Evolutionary conservation across 2,888 invertebrate species (phyloP).

Genomic region (Tipula vernalis): DNA sequence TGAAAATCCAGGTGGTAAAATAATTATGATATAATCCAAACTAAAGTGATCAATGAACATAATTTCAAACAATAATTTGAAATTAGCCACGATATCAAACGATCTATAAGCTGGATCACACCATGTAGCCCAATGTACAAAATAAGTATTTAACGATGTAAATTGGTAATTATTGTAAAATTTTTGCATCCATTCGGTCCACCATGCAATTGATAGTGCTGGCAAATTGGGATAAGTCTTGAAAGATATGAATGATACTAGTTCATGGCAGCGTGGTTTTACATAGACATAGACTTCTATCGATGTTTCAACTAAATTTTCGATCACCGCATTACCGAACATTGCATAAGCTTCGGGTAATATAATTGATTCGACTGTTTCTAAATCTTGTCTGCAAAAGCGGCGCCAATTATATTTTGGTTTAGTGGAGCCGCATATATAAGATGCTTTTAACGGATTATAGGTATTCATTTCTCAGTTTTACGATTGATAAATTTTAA

Average conservation of each 20-base stretch:
- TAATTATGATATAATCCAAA: slow-evolving; percentile 14
- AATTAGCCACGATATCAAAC: not conserved
- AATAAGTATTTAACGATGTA: slow-evolving; percentile 38
- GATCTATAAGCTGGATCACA: not conserved
- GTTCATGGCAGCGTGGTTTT: not conserved
- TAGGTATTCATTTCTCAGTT: no score
- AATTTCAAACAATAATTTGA: not conserved
- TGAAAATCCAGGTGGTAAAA: slow-evolving; percentile 12
- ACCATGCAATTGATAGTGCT: slow-evolving; percentile 40
- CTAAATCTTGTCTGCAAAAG: not conserved
- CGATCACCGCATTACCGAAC: not conserved
- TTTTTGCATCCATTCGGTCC: slow-evolving; percentile 44
- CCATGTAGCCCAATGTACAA: slow-evolving; percentile 41
- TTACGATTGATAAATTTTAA: no score
- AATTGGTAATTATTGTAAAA: slow-evolving; percentile 30
- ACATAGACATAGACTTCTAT: not conserved
- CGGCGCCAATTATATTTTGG: not conserved
- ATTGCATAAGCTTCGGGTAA: not conserved
- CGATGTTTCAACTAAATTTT: not conserved
- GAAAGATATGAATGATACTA: slow-evolving; percentile 28
- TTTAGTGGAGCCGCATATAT: not conserved
- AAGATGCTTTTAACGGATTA: not conserved
- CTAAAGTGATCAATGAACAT: slow-evolving; percentile 8
- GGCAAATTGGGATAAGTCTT: slow-evolving; percentile 43
- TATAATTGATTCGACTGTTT: not conserved